Percentiles rank a stretch among this genome's conserved stretches.
Evolutionary conservation across 2,113 vertebrate genomes (phyloP).

Genomic region (Crotophaga sulcirostris): DNA sequence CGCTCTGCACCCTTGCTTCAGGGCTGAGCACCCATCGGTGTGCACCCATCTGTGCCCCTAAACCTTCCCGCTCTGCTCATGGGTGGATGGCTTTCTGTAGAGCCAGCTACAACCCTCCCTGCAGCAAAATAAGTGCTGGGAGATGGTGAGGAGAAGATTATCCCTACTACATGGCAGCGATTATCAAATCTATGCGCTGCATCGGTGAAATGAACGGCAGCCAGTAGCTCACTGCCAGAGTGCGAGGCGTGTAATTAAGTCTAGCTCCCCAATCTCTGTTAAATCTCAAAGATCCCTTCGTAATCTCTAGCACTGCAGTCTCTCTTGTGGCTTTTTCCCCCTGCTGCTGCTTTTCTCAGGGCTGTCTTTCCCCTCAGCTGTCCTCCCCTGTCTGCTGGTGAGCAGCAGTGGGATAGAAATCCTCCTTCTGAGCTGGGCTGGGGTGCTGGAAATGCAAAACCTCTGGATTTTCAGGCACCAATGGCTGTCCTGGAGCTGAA

Average conservation of each 20-base stretch:
- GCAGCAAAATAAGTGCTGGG: neutral
- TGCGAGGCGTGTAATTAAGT: neutral
- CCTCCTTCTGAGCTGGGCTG: neutral
- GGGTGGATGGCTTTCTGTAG: neutral
- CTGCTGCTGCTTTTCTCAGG: neutral
- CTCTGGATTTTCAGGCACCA: neutral
- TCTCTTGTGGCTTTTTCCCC: neutral
- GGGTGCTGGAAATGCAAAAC: neutral
- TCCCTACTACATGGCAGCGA: neutral
- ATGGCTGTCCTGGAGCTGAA: neutral
- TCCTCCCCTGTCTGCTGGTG: neutral
- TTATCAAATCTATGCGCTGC: neutral
- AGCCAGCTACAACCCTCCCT: neutral
- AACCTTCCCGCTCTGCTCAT: neutral
- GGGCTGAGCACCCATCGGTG: too few species aligned
- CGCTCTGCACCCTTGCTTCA: neutral
- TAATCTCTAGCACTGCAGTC: neutral
- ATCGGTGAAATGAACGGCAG: neutral
- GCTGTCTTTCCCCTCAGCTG: neutral
- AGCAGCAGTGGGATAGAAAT: neutral
- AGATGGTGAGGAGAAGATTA: neutral
- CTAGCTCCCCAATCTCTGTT: conserved; percentile 7
- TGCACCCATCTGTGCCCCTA: neutral
- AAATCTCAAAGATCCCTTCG: neutral
- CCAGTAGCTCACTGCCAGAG: neutral